Evolutionary conservation across 2,888 invertebrate species (phyloP).

Genomic region (Synergus gifuensis): DNA sequence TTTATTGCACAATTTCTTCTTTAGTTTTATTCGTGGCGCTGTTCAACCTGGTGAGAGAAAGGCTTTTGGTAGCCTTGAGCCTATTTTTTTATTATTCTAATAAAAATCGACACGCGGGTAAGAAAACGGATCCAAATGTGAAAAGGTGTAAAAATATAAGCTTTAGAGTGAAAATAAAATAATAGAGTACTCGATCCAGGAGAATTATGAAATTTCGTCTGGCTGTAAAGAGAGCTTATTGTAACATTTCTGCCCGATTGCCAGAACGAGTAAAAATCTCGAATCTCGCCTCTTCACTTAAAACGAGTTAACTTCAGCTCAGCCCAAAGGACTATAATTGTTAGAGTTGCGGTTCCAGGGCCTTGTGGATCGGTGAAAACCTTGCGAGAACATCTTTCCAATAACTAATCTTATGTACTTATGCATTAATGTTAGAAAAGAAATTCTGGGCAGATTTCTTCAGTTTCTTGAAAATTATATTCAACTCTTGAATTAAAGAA

Average conservation of each 20-base stretch:
- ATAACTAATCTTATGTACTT: conserved; percentile 43
- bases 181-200: conserved; percentile 24
- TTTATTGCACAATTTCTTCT: background rate
- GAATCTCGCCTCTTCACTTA: conserved; percentile 52
- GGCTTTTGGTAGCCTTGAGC: conserved; percentile 39
- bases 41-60: conserved; percentile 19
- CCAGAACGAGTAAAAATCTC: conserved; percentile 54
- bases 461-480: conserved; percentile 11
- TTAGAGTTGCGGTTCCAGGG: conserved; percentile 58
- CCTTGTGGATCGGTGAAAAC: conserved; percentile 69
- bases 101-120: conserved; percentile 38
- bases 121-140: conserved; percentile 8
- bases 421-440: conserved; percentile 25
- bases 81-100: conserved; percentile 37
- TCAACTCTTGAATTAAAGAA: background rate
- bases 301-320: conserved; percentile 35
- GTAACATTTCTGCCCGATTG: conserved; percentile 51
- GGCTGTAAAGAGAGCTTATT: conserved; percentile 59
- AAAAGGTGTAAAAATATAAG: background rate
- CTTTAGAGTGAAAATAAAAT: conserved; percentile 11
- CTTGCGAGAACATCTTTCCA: conserved; percentile 55
- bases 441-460: conserved; percentile 26
- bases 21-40: conserved; percentile 24
- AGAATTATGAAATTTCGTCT: conserved; percentile 35
- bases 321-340: conserved; percentile 57